These are phyloP conservation scores for Erannis defoliaria DNA, from an alignment of 2,888 invertebrate species.

Conservation along the genomic window DNA sequence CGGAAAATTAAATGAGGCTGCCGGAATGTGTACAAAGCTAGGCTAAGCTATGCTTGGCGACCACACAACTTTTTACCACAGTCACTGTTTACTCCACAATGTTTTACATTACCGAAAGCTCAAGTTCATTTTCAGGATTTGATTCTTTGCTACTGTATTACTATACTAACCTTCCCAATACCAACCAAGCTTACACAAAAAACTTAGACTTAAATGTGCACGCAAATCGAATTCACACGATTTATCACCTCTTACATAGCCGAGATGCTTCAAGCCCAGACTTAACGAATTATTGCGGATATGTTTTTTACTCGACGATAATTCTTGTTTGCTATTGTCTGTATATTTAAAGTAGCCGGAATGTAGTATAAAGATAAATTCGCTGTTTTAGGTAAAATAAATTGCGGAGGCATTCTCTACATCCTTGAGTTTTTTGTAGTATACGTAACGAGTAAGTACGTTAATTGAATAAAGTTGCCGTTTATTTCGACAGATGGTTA, in stretches of 20 bases:
- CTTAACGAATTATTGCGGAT: conserved; percentile 28
- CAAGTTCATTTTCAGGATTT: no score
- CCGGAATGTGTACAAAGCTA: no score
- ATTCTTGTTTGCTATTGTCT: conserved; percentile 29
- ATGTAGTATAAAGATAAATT: conserved; percentile 10
- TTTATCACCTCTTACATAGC: conserved; percentile 17
- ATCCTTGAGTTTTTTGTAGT: conserved; percentile 14
- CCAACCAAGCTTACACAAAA: not conserved
- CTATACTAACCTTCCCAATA: not conserved
- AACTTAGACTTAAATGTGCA: not conserved
- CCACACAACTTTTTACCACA: no score
- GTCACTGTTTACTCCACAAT: no score
- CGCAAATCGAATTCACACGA: conserved; percentile 9
- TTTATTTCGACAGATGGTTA: not conserved
- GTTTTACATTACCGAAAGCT: no score
- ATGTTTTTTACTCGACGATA: conserved; percentile 23
- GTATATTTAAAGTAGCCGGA: conserved; percentile 28
- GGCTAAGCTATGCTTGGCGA: no score
- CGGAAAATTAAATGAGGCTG: no score
- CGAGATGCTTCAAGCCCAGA: conserved; percentile 3
- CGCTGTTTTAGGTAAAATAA: conserved; percentile 20
- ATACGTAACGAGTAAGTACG: not conserved
- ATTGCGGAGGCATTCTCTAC: not conserved
- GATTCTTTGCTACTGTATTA: no score
- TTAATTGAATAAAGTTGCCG: conserved; percentile 1